phyloP scores from a whole-genome alignment of 2,888 invertebrate genomes.

The Limenitis camilla region DNA sequence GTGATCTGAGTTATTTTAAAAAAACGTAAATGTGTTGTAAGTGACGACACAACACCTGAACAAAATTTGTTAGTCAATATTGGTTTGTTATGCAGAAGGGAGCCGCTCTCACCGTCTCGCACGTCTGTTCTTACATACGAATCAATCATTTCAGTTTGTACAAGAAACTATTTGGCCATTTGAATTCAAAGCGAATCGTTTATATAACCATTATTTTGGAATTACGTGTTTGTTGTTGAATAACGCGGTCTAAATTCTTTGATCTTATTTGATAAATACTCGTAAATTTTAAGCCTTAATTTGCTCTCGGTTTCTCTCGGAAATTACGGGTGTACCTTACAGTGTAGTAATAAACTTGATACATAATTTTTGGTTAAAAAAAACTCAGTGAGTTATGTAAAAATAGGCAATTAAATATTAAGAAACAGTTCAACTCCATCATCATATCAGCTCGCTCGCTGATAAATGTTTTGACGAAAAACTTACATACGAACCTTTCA shows the following conservation, averaged over 20 bases:
- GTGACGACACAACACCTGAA: constrained; percentile 3
- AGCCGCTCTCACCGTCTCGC: constrained; percentile 44
- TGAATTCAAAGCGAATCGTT: constrained; percentile 21
- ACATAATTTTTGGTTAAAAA: no score
- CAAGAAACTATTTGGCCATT: constrained; percentile 23
- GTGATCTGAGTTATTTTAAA: neutral
- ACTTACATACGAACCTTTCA: no score
- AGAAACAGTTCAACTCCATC: no score
- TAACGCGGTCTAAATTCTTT: constrained; percentile 11
- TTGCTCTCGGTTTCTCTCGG: no score
- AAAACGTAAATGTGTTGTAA: neutral
- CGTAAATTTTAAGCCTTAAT: neutral
- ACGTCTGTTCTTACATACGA: constrained; percentile 39
- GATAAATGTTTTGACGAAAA: no score
- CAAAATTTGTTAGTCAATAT: constrained; percentile 24
- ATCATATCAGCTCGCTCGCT: no score
- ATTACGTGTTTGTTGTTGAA: constrained; percentile 14
- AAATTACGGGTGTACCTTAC: no score
- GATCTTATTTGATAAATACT: constrained; percentile 3
- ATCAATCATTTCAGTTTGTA: constrained; percentile 33
- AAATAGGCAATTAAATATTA: no score
- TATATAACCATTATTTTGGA: constrained; percentile 29
- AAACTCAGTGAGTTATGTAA: no score
- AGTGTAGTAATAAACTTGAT: no score
- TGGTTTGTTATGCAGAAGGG: constrained; percentile 32